Base-by-base conservation (phyloP, 2,888 invertebrate species). In the Pyrrhosoma nymphula region DNA sequence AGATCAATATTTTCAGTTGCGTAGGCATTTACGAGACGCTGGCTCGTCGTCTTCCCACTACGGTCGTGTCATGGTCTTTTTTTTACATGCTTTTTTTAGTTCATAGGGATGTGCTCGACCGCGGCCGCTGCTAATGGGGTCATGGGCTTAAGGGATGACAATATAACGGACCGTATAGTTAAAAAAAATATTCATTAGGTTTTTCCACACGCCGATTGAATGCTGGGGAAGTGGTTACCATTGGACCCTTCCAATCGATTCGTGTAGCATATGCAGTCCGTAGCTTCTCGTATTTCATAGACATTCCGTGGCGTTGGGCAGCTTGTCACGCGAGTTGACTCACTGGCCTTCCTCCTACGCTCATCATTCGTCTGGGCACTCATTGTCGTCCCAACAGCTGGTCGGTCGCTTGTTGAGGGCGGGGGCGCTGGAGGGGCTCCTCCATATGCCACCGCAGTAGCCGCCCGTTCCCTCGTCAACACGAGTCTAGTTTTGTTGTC, bases 321-420 rank as follows among this genome's bases (percentile, higher is more conserved):
- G 88, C 47, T 88, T 18, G 55, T 88, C 88, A 88, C 55, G 39
- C 47, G 88, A 6, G 39, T 39, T 88, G 88, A 88, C 88, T 88
- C 88, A 88, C 55, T 47, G 88, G 88, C 88, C 47, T 88, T 88
- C 47, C 88, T 88, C 23, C 60, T 18, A 35, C 10, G 23, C 88
- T 55, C 39, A 47, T 88, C 88, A 39, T 23, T 18, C 35, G 20
- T 39, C 39, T 16, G 88, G 88, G 30, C 39, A 88, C 88, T 88
- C 47, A 88, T 35, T 88, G 88, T 23, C 69, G 26, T 23, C n/a
- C 69, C 55, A 88, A 88, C 88, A 88, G 88, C 88, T 88, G 88
- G 88, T 47, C 23, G 35, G 39, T 26, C 88, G 88, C 39, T 39
- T 39, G 60, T 60, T 88, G 39, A 55, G 23, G 23, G 88, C 88